Conservation (phyloP, 1,140 invertebrate genomes). For the Planococcus citri region DNA sequence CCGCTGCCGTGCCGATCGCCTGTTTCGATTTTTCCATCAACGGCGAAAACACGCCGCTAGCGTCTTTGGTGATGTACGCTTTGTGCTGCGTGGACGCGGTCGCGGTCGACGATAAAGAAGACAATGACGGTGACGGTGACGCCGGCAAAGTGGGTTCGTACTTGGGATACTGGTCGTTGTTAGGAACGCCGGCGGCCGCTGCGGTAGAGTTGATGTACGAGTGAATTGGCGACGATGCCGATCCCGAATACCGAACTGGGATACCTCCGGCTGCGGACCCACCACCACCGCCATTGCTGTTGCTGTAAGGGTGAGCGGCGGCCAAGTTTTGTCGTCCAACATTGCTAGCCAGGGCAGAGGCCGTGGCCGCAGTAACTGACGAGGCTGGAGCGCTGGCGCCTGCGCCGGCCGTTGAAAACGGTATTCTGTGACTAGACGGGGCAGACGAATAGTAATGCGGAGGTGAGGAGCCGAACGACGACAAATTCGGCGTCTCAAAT, state of each 20-base stretch:
- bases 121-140: background rate
- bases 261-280: slow-evolving; percentile 20
- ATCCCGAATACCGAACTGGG: slow-evolving; percentile 17
- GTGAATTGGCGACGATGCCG: background rate
- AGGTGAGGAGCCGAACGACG: no score
- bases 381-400: no score
- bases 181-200: no score
- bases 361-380: no score
- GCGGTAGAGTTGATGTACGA: slow-evolving; percentile 21
- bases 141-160: background rate
- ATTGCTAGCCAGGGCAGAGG: no score
- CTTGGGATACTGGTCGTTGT: background rate
- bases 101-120: background rate
- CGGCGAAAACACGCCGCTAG: background rate
- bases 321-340: no score
- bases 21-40: background rate
- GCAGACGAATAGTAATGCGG: no score
- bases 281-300: slow-evolving; percentile 22
- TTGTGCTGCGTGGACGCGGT: background rate
- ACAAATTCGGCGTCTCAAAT: no score
- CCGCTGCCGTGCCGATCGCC: no score
- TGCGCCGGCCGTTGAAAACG: no score
- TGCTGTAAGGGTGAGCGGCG: no score
- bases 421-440: no score
- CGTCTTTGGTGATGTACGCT: background rate